Evolutionary conservation across 1,140 invertebrate species (phyloP), one percentile per base, ranked within the genome.

Genomic region (Bombyx mandarina): DNA sequence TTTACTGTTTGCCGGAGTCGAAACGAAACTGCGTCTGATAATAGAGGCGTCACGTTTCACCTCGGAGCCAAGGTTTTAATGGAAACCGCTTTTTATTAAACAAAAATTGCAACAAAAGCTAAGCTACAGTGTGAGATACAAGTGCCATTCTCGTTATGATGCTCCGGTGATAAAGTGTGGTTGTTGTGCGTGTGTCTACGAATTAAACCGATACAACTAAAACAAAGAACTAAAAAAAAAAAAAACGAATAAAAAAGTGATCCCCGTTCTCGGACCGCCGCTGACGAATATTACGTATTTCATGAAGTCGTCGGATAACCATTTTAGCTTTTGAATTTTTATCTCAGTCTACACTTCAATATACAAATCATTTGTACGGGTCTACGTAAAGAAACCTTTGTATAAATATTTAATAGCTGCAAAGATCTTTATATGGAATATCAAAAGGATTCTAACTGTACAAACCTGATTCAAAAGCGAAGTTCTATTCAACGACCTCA

Each of bases 161-260:
- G 59, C 62, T 58, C 44, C 54, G 63, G 66, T 79, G 79, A 82
- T 82, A 82, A 82, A 82, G 71, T 82, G 82, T 85, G 80, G 79
- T 85, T 82, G 73, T 66, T 72, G 79, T 82, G 82, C 76, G 76
- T 75, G 71, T 76, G 68, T 66, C 61, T 75, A 61, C 74, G 75
- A 80, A 74, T 69, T 79, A 84, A 82, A 80, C 75, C 71, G 75
- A 70, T 70, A 62, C 56, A 71, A 67, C 58, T 67, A 67, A 56
- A 62, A 63, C 54, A 52, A 60, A 61, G 58, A 67, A 63, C 60
- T 56, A 60, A 60, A 61, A 65, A 54, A 63, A 64, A 50, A 57
- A 51, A 7, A n/a, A 35, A 18, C 12, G 1, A 18, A 18, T 18
- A 18, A 18, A 18, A 18, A 18, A 18, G 12, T 18, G 12, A 18